Base-by-base conservation (phyloP, 2,888 invertebrate genomes). In the Limnephilus auricula region DNA sequence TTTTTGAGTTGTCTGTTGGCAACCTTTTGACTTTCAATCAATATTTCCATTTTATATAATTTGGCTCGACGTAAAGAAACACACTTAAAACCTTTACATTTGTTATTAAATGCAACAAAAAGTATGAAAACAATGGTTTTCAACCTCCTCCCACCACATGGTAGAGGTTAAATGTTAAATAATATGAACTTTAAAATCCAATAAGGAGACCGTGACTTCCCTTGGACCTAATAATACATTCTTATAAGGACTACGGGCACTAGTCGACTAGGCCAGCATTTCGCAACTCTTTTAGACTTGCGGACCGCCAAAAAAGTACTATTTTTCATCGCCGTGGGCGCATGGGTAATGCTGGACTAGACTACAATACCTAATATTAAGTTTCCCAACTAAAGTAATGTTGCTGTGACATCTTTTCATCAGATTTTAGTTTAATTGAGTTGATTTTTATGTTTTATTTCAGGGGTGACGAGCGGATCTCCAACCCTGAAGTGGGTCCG, bases 401-500 rank as follows among this genome's bases (percentile, higher is more conserved):
- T 15, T 25, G 5, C 65, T 25, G 65, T 65, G 65, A 65, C n/a
- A n/a, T n/a, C 65, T 9, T 9, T n/a, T 6, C n/a, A n/a, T 65
- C 25, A 9, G 25, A 65, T 65, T 65, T 45, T 45, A 37, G 37
- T 37, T 45, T 45, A 13, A 45, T 45, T n/a, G 25, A 25, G n/a
- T n/a, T 65, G 1, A 65, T 6, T 9, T 65, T 25, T n/a, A n/a
- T 65, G 15, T 32, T 80, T 30, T 85, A 32, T 31, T 92, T 92
- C 89, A 92, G 93, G 92, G 25, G 82, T 92, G 32, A 91, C 89
- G 3, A 91, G 89, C 79, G 93, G 92, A 18, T 93, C 93, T 5
- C 92, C 93, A 3, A 92, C 91, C 0, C 80, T 93, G 34, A 91
- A 90, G 87, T 93, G 93, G 93, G 92, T 93, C 12, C 88, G 92